These are phyloP conservation scores for Platygyra sinensis DNA, from an alignment of 64 coral and sea anemone genomes.

Conservation along the genomic window DNA sequence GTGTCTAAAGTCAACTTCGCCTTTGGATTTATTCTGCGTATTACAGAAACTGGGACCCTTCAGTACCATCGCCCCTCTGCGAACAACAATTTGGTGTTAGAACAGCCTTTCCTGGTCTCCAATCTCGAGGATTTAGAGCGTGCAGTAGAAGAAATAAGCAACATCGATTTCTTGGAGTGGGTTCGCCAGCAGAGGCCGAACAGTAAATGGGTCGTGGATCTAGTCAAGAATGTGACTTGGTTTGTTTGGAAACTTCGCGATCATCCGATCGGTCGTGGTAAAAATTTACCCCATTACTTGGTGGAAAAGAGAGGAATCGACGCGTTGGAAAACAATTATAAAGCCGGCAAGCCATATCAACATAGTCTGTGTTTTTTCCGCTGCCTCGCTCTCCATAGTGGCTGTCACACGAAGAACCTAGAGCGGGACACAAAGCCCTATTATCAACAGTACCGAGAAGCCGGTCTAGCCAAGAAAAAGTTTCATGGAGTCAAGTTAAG, in stretches of 20 bases:
- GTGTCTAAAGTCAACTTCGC: slow-evolving; percentile 4
- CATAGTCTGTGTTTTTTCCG: too few relatives aligned
- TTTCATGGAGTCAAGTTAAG: slow-evolving; percentile 49
- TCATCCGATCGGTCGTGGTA: not conserved
- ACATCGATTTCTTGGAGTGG: not conserved
- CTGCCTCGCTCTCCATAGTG: too few relatives aligned
- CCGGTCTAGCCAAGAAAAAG: not conserved
- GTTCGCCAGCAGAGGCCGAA: not conserved
- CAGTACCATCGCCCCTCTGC: not conserved
- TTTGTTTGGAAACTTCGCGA: not conserved
- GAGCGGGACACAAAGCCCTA: too few relatives aligned
- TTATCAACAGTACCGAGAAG: too few relatives aligned
- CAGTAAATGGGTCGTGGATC: not conserved
- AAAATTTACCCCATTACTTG: not conserved
- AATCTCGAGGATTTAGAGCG: not conserved
- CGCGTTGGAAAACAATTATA: not conserved
- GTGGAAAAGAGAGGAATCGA: too few relatives aligned
- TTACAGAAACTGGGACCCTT: not conserved
- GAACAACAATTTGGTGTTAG: not conserved
- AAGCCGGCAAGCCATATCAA: too few relatives aligned
- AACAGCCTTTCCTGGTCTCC: not conserved
- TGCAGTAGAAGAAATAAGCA: not conserved
- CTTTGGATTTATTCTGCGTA: slow-evolving; percentile 3
- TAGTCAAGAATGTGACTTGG: not conserved
- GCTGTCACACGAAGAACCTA: too few relatives aligned